phyloP scores from a whole-genome alignment of 1,140 invertebrate species.

The Macrosteles quadrilineatus region DNA sequence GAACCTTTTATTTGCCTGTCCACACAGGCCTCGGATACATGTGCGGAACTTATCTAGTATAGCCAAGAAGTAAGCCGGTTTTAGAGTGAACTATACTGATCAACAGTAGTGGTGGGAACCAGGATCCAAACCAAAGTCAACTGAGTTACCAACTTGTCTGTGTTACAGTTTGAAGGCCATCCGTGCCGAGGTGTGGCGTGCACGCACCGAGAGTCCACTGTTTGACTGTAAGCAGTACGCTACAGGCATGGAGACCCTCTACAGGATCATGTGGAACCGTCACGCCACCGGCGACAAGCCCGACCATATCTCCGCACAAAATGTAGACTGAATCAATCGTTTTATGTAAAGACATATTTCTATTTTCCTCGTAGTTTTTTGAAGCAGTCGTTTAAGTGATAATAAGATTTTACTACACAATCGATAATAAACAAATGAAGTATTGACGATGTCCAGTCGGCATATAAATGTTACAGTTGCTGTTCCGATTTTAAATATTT shows the following conservation, averaged over 20 bases:
- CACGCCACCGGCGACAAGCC: conserved; percentile 69
- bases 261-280: conserved; percentile 84
- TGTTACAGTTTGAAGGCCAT: conserved; percentile 84
- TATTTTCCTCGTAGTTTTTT: neutral
- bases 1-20: no score
- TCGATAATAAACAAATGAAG: neutral
- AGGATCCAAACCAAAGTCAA: no score
- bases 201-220: conserved; percentile 83
- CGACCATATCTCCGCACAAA: conserved; percentile 70
- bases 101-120: no score
- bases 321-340: neutral
- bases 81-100: no score
- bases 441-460: neutral
- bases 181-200: conserved; percentile 91
- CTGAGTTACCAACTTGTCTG: no score
- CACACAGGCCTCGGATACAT: no score
- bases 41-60: no score
- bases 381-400: no score
- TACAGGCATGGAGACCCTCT: conserved; percentile 83
- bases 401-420: neutral
- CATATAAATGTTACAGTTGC: neutral
- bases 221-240: conserved; percentile 94
- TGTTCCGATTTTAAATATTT: neutral
- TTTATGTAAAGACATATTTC: neutral
- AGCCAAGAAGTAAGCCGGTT: no score